These are phyloP conservation scores for Tetragonula clypearis DNA, from an alignment of 1,140 invertebrate species.

Conservation along the genomic window DNA sequence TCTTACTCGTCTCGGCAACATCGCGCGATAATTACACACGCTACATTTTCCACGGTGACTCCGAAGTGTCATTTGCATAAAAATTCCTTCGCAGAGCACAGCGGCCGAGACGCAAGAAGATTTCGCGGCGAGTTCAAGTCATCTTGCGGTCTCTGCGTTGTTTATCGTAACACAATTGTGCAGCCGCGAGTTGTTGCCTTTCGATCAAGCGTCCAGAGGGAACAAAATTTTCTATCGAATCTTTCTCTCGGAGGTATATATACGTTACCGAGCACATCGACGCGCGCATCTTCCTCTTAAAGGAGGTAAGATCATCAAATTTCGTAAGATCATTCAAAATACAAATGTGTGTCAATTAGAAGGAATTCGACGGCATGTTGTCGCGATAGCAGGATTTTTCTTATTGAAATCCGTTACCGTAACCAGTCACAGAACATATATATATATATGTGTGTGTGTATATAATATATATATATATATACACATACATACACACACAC, in stretches of 20 bases:
- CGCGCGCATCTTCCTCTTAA: not conserved
- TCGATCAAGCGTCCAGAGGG: not conserved
- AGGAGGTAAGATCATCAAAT: not conserved
- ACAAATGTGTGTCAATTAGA: not conserved
- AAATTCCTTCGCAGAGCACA: not conserved
- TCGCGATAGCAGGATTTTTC: constrained; percentile 29
- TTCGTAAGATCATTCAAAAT: not conserved
- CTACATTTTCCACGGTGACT: constrained; percentile 7
- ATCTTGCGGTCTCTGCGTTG: not conserved
- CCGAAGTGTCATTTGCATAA: constrained; percentile 10
- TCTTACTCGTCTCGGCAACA: not conserved
- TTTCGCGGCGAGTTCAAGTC: not conserved
- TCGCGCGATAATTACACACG: not conserved
- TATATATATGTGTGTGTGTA: constrained; percentile 9
- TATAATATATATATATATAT: constrained; percentile 14
- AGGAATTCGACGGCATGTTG: not conserved
- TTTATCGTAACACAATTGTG: constrained; percentile 26
- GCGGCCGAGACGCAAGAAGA: not conserved
- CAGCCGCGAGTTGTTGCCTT: not conserved
- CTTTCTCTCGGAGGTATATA: not conserved
- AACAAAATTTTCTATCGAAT: not conserved
- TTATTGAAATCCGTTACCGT: constrained; percentile 31
- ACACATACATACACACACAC: constrained; percentile 15
- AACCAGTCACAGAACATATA: constrained; percentile 22
- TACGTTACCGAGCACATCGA: constrained; percentile 16